phyloP scores from a whole-genome alignment of 2,888 invertebrate genomes.

The Drosophila meridiana region DNA sequence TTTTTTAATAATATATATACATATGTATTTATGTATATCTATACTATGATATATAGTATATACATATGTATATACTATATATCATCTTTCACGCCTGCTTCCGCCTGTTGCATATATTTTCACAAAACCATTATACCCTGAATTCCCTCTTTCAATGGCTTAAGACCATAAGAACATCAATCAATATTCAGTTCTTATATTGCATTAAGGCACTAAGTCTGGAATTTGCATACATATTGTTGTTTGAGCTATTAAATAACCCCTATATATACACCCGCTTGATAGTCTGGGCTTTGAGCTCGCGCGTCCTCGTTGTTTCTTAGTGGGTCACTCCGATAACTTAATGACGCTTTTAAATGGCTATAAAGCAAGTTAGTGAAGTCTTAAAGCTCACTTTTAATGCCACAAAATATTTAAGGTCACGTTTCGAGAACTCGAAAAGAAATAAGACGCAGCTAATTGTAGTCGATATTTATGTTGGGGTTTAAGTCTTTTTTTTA shows the following conservation, averaged over 20 bases:
- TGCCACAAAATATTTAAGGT: slow-evolving; percentile 18
- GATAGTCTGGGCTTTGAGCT: neutral
- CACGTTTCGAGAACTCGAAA: slow-evolving; percentile 2
- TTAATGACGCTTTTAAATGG: neutral
- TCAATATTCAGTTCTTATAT: slow-evolving; percentile 1
- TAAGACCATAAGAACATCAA: neutral
- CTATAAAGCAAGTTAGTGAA: neutral
- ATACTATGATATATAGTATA: too few relatives aligned
- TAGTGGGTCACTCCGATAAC: slow-evolving; percentile 6
- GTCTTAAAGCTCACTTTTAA: slow-evolving; percentile 11
- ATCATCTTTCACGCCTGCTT: neutral
- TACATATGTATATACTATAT: too few relatives aligned
- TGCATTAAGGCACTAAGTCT: neutral
- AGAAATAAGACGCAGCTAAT: slow-evolving; percentile 13
- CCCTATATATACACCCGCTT: neutral
- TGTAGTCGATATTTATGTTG: slow-evolving; percentile 16
- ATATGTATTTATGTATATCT: too few relatives aligned
- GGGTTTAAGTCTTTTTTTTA: neutral
- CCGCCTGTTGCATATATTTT: neutral
- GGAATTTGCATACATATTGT: neutral
- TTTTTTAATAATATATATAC: too few relatives aligned
- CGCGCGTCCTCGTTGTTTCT: neutral
- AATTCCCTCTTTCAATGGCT: neutral
- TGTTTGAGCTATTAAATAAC: too few relatives aligned
- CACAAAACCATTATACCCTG: neutral